Base-by-base conservation (phyloP, 2,113 vertebrate species). In the Chrysochloris asiatica region DNA sequence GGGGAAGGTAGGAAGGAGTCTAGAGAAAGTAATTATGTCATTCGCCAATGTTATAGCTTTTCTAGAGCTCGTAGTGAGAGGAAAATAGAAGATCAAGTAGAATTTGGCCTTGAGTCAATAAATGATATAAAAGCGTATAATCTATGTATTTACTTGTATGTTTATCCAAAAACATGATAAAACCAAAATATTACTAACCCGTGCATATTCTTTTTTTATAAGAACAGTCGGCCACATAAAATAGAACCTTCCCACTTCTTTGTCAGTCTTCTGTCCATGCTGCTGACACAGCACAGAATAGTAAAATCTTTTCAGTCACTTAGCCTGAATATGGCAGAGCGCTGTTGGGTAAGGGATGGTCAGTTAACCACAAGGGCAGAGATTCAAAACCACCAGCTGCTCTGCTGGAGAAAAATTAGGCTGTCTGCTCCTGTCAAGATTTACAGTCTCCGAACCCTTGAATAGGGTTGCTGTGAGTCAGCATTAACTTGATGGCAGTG, bases 61-160 rank as follows among this genome's bases (percentile, higher is more conserved):
- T 94, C 81, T 95, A 94, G 92, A 80, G 91, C 28, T 79, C 28
- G 89, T 95, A 91, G 89, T 83, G 38, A 54, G 36, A 72, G 45
- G 11, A 19, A 75, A 61, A 80, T 95, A 96, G 91, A 83, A 95
- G 95, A 83, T 73, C 11, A 16, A 90, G 61, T 96, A 97, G 93
- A 96, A 93, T 87, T 96, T 94, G 92, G 67, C 92, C 91, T 91
- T 79, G 85, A 83, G 89, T 93, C 91, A 95, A 24, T 86, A 94
- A 82, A 78, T 94, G 38, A 88, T 93, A 87, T 56, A 87, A 91
- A 63, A 63, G 50, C 86, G 4, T 97, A 67, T 95, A 83, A 77
- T 78, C 81, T 90, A 22, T 89, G 41, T 95, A 77, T 89, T 54
- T 92, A 56, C 87, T 43, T 90, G 54, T 95, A 43, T 81, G 41